Evolutionary conservation across 2,888 invertebrate species (phyloP), one percentile per base, ranked within the genome.

Genomic region (Sesamia inferens): DNA sequence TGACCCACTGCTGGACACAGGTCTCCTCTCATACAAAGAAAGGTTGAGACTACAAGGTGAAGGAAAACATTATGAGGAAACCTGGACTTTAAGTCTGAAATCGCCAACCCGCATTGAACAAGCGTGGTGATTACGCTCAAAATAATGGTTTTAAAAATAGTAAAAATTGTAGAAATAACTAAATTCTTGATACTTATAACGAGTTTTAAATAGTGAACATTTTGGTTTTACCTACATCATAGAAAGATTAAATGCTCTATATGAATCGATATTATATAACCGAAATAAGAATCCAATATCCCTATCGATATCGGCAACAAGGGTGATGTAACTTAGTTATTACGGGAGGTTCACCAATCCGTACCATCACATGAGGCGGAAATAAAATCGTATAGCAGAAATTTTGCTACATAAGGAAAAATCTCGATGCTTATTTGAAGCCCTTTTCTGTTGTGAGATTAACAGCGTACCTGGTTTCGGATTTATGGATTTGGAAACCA

Each of bases 321-420:
- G 83, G 88, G 81, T 84, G 87, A 88, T 85, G 82, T 88, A 87
- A 88, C 87, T 85, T 82, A 78, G 87, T 88, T 88, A 89, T 86
- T 84, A 85, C 84, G 82, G 78, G 70, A 84, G 78, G 82, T 77
- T 82, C 84, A 85, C 82, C 85, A 84, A 84, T 85, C 78, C 79
- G 76, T 85, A 84, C 87, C 83, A 87, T 85, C 88, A 87, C 77
- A 81, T 84, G 86, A 82, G 66, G 82, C 88, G 89, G 90, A 90
- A 92, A 88, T 88, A 89, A 89, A 90, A 88, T 86, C 86, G 87
- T 88, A 84, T 81, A 85, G 83, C 86, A 88, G 88, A 87, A 86
- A 90, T 89, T 89, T 87, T 86, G 82, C 81, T 85, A 82, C 80
- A 81, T 73, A 81, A 85, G 85, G 82, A 88, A 88, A 90, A 88